Base-by-base conservation (phyloP, 2,888 invertebrate species). In the Drosophila maculinotata region DNA sequence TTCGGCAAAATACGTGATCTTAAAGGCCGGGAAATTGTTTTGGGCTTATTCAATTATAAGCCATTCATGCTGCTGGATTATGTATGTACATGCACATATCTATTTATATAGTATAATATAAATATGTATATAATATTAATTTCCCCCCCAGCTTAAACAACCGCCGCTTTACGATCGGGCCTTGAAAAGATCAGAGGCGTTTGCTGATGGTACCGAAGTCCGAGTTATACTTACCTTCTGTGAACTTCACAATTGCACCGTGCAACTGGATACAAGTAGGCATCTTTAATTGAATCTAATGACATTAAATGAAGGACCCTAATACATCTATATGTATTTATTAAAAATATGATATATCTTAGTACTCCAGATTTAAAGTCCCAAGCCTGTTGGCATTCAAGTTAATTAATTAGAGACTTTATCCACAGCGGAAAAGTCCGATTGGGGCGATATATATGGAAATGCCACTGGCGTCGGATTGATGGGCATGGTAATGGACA, bases 401-500 rank as follows among this genome's bases (percentile, higher is more conserved):
- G n/a, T n/a, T n/a, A n/a, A n/a, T n/a, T 15, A 15, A 7, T 42
- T 1, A 15, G 7, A 42, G 14, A n/a, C 15, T n/a, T 26, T 10
- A 14, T 12, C 6, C 5, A 10, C 73, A 84, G 85, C 51, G 12
- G 87, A 80, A 17, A 26, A 48, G 4, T 10, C 33, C 3, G 92
- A 94, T 82, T 95, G 95, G 95, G 95, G 95, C 1, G 93, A 93
- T 66, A 92, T 94, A 28, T 94, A 92, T 79, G 92, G 93, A 15
- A 95, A 95, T 77, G 92, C 92, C 74, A 94, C 94, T 0, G 95
- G 94, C 2, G 92, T 92, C 70, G 95, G 95, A 15, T 89, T 95
- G 4, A 77, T 95, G 15, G 95, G 95, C 3, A 93, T 93, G 84
- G 91, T 95, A 0, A 90, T 93, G 10, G 92, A 92, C 63, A 94